Percentiles rank a stretch among this genome's conserved stretches.
These are phyloP conservation scores for Orchesellides sinensis DNA, from an alignment of 2,888 invertebrate species.

Conservation along the genomic window DNA sequence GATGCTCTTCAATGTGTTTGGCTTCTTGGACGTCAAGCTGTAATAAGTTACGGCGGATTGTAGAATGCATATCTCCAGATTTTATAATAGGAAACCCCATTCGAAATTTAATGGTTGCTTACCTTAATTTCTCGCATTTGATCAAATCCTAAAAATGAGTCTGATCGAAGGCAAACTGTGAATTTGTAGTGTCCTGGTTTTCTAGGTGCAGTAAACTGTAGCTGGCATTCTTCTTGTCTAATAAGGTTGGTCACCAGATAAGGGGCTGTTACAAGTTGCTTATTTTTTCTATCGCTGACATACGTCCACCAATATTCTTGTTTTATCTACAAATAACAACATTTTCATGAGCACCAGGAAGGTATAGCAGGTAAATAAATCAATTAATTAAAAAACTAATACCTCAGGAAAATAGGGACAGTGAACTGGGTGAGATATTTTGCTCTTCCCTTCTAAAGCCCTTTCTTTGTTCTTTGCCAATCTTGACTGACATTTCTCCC, in stretches of 20 bases:
- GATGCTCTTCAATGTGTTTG: constrained; percentile 93
- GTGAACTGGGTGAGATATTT: constrained; percentile 97
- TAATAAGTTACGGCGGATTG: constrained; percentile 45
- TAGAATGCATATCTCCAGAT: background rate
- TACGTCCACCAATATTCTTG: constrained; percentile 99
- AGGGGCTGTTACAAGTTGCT: constrained; percentile 93
- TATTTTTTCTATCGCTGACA: constrained; percentile 95
- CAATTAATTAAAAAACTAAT: too few species aligned
- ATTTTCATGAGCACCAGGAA: background rate
- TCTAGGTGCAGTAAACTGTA: constrained; percentile 97
- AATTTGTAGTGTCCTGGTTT: constrained; percentile 96
- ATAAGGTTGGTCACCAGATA: constrained; percentile 96
- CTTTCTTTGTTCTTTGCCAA: constrained; percentile 89
- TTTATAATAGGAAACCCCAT: background rate
- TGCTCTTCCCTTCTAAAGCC: constrained; percentile 92
- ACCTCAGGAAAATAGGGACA: constrained; percentile 96
- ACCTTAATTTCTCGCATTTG: constrained; percentile 95
- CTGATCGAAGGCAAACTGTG: constrained; percentile 94
- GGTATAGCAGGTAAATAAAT: background rate
- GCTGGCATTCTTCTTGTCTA: constrained; percentile 91
- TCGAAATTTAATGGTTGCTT: constrained; percentile 57
- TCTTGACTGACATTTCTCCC: constrained; percentile 95
- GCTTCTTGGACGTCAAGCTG: constrained; percentile 97
- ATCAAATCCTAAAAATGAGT: constrained; percentile 98
- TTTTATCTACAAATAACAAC: constrained; percentile 82